Base-by-base conservation (phyloP, 1,140 invertebrate genomes). In the Heliothis virescens region DNA sequence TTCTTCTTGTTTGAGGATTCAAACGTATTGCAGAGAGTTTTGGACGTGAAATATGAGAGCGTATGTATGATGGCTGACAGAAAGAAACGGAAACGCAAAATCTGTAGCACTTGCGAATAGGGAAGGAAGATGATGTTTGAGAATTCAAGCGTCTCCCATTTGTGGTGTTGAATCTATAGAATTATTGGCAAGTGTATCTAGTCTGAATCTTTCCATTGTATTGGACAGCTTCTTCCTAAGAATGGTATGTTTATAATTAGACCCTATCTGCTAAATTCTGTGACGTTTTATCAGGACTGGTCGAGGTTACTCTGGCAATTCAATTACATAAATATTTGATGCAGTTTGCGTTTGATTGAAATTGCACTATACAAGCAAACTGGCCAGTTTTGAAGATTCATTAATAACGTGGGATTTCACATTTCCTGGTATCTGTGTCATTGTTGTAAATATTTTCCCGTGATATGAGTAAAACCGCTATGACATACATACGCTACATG, bases 301-400 rank as follows among this genome's bases (percentile, higher is more conserved):
- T 41, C 5, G 5, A 41, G 34, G 9, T 41, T 7, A 16, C 0
- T 55, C 52, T 16, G 53, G 16, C 4, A 9, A 16, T 16, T 18
- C 7, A 1, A 11, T 9, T 18, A 18, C 1, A n/a, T 55, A 3
- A 1, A 55, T 5, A 3, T 10, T 18, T 41, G 2, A 34, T 63
- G 2, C 29, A 63, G 26, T 10, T 15, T 41, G 15, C 26, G 15
- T 34, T 16, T 15, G 29, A 16, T 41, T 63, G 29, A 16, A 47
- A 63, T 63, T 41, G 60, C 15, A 29, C 7, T 29, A 16, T 47
- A 63, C n/a, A 41, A 47, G 15, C n/a, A 41, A 63, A 63, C 41
- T 63, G 34, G n/a, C 34, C 60, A 63, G 29, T 62, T 63, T 63
- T 47, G 41, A 15, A 57, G 55, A 9, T 57, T 57, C 16, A 21